Evolutionary conservation across 2,797 vertebrate genomes (phyloP), one percentile per base, ranked within the genome.

Genomic region (Spondyliosoma cantharus): DNA sequence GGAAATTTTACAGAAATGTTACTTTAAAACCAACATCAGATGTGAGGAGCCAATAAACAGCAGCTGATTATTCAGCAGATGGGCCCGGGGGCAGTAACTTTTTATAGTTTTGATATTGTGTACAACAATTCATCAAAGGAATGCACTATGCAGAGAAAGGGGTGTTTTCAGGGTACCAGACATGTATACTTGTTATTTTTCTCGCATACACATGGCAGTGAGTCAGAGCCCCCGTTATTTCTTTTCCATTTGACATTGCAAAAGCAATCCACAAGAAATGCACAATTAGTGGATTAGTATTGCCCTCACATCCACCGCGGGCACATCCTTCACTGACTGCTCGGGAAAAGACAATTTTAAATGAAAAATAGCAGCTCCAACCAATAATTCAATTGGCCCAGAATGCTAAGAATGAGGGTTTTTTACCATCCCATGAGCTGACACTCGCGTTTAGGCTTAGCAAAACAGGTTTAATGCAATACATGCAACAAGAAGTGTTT

Each of bases 231-330:
- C 50, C n/a, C n/a, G 12, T 69, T 59, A 53, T 63, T 77, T 29
- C 37, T 43, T 20, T 74, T 75, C 72, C 49, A 71, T 67, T 16
- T 54, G 7, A 64, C 69, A 59, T 25, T 62, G 58, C 49, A 32
- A 32, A 61, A 58, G 29, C 19, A 58, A 9, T 22, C 29, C 13
- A 27, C 15, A 52, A 53, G 12, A 50, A 65, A 60, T 15, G 29
- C 27, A 32, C 54, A 66, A 56, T 58, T 22, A 74, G 61, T 37
- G 45, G 25, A 53, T 58, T 59, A 19, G 32, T 46, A 37, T 50
- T 56, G 25, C 9, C 66, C 32, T 75, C 49, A 53, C 43, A 24
- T 67, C 32, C 11, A 69, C 13, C 27, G 16, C 46, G 32, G 46
- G 6, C 27, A 59, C 54, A 63, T 57, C 7, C 17, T 43, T 50